These are phyloP conservation scores for Diabrotica undecimpunctata DNA, from an alignment of 1,140 invertebrate species.

Conservation along the genomic window DNA sequence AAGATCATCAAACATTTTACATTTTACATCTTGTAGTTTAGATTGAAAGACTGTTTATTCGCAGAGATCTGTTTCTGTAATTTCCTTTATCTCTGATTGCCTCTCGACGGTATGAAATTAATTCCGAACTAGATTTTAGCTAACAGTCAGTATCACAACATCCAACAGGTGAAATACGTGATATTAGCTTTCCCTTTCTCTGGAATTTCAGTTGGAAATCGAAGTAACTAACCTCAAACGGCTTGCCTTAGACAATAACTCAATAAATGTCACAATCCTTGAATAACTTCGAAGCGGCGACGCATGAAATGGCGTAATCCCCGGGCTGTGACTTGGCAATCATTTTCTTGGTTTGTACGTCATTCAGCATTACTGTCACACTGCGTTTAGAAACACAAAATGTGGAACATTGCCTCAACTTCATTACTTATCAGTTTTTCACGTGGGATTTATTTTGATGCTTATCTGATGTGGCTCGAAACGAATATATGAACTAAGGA, in stretches of 20 bases:
- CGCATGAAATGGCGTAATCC: slow-evolving; percentile 1
- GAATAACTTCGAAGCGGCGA: not conserved
- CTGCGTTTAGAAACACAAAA: not conserved
- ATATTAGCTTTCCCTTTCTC: not conserved
- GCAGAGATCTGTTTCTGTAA: too few relatives aligned
- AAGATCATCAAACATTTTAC: too few relatives aligned
- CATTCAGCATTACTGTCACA: not conserved
- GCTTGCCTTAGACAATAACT: not conserved
- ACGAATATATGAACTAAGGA: too few relatives aligned
- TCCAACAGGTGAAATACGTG: slow-evolving; percentile 1
- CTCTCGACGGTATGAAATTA: not conserved
- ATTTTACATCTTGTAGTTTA: too few relatives aligned
- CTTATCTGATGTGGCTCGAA: too few relatives aligned
- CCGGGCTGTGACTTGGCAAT: not conserved
- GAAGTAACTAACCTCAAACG: not conserved
- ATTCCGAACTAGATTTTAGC: not conserved
- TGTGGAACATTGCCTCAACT: not conserved
- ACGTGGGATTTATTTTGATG: not conserved
- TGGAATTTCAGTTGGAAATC: not conserved
- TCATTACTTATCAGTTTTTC: not conserved
- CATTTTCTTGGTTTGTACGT: slow-evolving; percentile 2
- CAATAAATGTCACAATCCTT: not conserved
- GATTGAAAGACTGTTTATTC: too few relatives aligned
- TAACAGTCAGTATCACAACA: not conserved
- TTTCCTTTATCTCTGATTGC: too few relatives aligned